phyloP scores from a whole-genome alignment of 23 tunicate species.

The Halocynthia aurantium region DNA sequence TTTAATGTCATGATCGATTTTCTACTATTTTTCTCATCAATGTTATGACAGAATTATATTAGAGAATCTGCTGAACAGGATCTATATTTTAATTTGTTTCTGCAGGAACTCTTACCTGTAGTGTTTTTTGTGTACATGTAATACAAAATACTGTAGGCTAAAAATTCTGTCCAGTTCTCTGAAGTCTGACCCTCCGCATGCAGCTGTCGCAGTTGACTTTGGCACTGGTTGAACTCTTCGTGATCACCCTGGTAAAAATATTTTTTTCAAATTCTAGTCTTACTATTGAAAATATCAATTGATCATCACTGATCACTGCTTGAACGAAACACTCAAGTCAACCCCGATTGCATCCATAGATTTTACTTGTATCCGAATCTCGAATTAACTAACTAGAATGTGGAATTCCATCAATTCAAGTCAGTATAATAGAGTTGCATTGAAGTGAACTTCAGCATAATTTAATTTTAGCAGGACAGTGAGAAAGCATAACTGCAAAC shows the following conservation, averaged over 20 bases:
- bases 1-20: neutral
- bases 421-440: no score
- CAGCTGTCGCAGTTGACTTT: slow-evolving; percentile 88
- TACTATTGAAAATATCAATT: no score
- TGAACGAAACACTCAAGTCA: no score
- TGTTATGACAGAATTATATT: neutral
- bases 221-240: slow-evolving; percentile 99
- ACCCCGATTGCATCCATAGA: no score
- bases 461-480: no score
- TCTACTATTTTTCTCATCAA: neutral
- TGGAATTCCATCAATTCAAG: no score
- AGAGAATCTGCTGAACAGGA: no score
- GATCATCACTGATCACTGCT: no score
- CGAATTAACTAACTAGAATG: no score
- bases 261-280: no score
- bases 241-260: slow-evolving; percentile 69
- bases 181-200: slow-evolving; percentile 80
- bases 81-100: neutral
- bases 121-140: slow-evolving; percentile 97
- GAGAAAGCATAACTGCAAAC: slow-evolving; percentile 11
- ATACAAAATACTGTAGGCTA: slow-evolving; percentile 94
- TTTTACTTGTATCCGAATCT: no score
- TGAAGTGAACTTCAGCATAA: no score
- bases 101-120: slow-evolving; percentile 67
- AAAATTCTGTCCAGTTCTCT: slow-evolving; percentile 69